Percentiles rank a stretch among this genome's conserved stretches.
Conservation (phyloP, 2,888 invertebrate genomes). For the Zhuqinia jingwanae region DNA sequence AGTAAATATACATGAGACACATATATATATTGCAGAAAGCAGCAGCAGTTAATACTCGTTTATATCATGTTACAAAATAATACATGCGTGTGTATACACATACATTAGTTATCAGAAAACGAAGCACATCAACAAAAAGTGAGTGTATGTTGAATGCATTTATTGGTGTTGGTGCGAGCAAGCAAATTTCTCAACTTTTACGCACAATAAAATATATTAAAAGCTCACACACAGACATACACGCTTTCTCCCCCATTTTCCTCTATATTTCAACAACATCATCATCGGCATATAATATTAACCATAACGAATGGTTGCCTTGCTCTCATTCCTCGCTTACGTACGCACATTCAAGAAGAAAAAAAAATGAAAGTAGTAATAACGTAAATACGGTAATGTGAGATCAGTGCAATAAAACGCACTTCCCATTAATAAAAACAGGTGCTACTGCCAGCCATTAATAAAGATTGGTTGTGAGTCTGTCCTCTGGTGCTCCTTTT, state of each 20-base stretch:
- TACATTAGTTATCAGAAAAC: background rate
- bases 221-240: conserved; percentile 26
- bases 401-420: conserved; percentile 70
- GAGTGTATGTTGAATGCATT: background rate
- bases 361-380: conserved; percentile 18
- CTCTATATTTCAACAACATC: background rate
- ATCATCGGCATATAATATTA: background rate
- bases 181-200: conserved; percentile 48
- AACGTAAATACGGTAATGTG: conserved; percentile 53
- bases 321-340: too few relatives aligned
- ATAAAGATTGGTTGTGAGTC: too few relatives aligned
- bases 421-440: conserved; percentile 72
- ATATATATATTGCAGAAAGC: background rate
- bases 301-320: background rate
- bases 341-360: background rate
- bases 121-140: background rate
- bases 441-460: conserved; percentile 63
- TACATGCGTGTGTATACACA: background rate
- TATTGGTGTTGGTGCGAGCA: conserved; percentile 32
- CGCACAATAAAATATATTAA: conserved; percentile 60
- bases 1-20: background rate
- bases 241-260: background rate
- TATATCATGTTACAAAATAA: conserved; percentile 37
- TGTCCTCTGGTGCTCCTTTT: too few relatives aligned
- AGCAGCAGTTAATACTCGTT: background rate